Conservation (phyloP, 2,113 vertebrate species). For the Lagenorhynchus albirostris region DNA sequence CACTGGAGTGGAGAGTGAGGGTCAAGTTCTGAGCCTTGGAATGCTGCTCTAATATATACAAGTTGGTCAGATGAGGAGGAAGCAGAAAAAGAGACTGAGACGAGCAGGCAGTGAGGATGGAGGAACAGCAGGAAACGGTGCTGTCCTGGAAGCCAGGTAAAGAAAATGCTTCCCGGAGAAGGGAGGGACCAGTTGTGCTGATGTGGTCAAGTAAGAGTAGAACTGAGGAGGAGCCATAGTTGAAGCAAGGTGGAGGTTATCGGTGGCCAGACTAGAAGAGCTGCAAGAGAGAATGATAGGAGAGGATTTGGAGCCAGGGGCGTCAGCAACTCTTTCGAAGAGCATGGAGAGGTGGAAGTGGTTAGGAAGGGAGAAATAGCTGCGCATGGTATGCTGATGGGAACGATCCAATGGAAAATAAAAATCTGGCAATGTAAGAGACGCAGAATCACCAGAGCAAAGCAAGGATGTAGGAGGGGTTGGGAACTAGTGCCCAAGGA, state of each 20-base stretch:
- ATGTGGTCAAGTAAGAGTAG: neutral
- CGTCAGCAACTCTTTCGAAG: neutral
- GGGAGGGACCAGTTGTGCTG: neutral
- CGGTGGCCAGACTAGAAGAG: neutral
- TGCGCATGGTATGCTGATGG: accelerated
- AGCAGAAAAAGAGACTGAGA: neutral
- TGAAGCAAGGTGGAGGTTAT: neutral
- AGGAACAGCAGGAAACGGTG: neutral
- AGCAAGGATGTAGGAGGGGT: neutral
- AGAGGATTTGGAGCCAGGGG: neutral
- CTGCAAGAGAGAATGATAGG: neutral
- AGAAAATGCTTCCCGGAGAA: neutral
- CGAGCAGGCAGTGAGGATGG: neutral
- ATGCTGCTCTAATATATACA: neutral
- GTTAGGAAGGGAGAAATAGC: neutral
- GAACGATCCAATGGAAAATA: neutral
- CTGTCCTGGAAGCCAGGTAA: neutral
- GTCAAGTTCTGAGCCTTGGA: neutral
- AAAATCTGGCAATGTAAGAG: neutral
- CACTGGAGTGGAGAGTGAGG: neutral
- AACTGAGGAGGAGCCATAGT: neutral
- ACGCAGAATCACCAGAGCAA: neutral
- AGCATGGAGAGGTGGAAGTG: neutral
- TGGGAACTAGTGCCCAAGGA: neutral
- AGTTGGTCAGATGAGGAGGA: neutral